phyloP scores from a whole-genome alignment of 2,797 vertebrate genomes.

The Cetoscarus ocellatus region DNA sequence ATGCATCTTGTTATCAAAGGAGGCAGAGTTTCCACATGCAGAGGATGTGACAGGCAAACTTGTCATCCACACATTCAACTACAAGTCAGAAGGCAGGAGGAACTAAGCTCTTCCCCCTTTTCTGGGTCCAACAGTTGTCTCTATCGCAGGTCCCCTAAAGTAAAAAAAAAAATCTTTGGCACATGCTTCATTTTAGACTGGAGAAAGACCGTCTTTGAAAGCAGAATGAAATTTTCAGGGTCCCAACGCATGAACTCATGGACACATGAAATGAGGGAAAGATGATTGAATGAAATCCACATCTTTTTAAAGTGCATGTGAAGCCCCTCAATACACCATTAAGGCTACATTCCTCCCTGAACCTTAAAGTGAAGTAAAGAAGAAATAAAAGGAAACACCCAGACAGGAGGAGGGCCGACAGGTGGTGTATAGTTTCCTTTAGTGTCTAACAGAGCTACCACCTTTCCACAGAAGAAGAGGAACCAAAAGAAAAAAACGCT shows the following conservation, averaged over 20 bases:
- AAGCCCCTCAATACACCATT: slow-evolving; percentile 46
- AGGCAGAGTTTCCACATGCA: slow-evolving; percentile 82
- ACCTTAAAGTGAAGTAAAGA: slow-evolving; percentile 40
- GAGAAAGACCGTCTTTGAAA: slow-evolving; percentile 60
- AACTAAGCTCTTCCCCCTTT: slow-evolving; percentile 53
- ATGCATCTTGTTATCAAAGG: slow-evolving; percentile 81
- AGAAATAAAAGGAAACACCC: slow-evolving; percentile 46
- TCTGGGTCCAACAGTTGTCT: slow-evolving; percentile 50
- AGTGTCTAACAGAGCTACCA: slow-evolving; percentile 65
- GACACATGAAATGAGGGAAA: slow-evolving; percentile 82
- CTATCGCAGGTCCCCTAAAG: slow-evolving; percentile 27
- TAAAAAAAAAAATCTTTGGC: slow-evolving; percentile 17
- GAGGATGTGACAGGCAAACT: slow-evolving; percentile 78
- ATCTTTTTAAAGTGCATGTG: slow-evolving; percentile 75
- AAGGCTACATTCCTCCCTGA: slow-evolving; percentile 63
- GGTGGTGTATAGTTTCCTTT: slow-evolving; percentile 52
- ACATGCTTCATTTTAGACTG: slow-evolving; percentile 65
- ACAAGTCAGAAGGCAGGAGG: slow-evolving; percentile 68
- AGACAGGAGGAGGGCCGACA: slow-evolving; percentile 54
- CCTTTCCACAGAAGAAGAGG: slow-evolving; percentile 57
- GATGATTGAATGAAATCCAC: slow-evolving; percentile 92
- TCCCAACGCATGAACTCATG: slow-evolving; percentile 71
- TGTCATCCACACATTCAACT: slow-evolving; percentile 76
- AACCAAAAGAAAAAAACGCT: slow-evolving; percentile 74
- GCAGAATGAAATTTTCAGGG: slow-evolving; percentile 67